These are phyloP conservation scores for Halictus rubicundus DNA, from an alignment of 1,140 invertebrate species.

Conservation along the genomic window DNA sequence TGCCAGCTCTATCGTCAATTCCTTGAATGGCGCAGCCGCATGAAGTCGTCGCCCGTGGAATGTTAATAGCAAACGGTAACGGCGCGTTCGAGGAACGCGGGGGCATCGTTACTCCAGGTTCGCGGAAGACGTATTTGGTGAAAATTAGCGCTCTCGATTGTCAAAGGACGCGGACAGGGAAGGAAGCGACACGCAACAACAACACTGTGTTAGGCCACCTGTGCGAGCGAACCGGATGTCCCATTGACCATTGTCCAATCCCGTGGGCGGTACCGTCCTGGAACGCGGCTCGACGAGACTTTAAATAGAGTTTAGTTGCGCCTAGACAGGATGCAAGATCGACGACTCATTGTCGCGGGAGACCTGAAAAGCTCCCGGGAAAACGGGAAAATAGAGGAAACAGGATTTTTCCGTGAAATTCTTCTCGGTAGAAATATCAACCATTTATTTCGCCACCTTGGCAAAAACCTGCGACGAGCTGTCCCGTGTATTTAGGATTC, in stretches of 20 bases:
- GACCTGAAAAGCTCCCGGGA: background rate
- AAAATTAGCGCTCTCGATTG: constrained; percentile 28
- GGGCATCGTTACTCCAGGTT: background rate
- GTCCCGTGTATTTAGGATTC: too few species aligned
- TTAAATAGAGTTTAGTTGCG: constrained; percentile 68
- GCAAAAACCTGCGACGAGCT: too few species aligned
- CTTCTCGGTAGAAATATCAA: constrained; percentile 56
- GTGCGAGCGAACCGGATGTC: constrained; percentile 65
- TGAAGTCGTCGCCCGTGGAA: background rate
- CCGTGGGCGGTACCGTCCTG: constrained; percentile 51
- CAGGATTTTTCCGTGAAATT: constrained; percentile 63
- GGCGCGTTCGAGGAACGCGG: background rate
- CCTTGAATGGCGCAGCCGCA: constrained; percentile 13
- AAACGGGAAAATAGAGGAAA: constrained; percentile 25
- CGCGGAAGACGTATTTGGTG: background rate
- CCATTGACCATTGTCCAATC: constrained; percentile 67
- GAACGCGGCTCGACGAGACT: constrained; percentile 60
- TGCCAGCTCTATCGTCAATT: background rate
- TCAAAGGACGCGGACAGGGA: background rate
- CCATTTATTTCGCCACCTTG: too few species aligned
- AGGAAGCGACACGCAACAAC: constrained; percentile 44
- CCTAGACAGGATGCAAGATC: constrained; percentile 47
- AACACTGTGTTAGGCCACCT: constrained; percentile 50
- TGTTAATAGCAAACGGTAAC: constrained; percentile 2
- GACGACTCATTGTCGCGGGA: constrained; percentile 52